Base-by-base conservation (phyloP, 2,113 vertebrate species). In the Fulmarus glacialis region DNA sequence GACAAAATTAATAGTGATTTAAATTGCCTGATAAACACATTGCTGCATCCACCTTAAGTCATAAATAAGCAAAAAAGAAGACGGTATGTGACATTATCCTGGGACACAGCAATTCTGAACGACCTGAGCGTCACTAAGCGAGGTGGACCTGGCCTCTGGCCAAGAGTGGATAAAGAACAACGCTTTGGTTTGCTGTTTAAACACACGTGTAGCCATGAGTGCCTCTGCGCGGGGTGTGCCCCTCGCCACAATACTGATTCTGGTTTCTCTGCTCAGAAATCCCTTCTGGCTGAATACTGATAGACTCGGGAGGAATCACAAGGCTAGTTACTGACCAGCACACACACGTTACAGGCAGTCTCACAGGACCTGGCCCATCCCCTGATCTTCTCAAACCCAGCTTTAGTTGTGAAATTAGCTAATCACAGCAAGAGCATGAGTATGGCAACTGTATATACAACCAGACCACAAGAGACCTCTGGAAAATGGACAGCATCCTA, bases 191-290 rank as follows among this genome's bases (percentile, higher is more conserved):
- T 29, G 11, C 6, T 2, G 3, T 14, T 38, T 17, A 9, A 59
- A 36, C 16, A 17, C 2, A 2, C 23, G 29, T 1, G 11, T 1
- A 20, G 45, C 32, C 22, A 12, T 0, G 4, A 42, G 26, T 4
- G 15, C 15, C 64, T 43, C 50, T 12, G 40, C 2, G 15, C 29
- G 40, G 9, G 40, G 14, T 2, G 4, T 18, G 27, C 45, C 40
- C 6, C 4, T 4, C 43, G 23, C 18, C 34, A 17, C 43, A 27
- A 7, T 2, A 6, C 32, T 8, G 27, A 10, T 29, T 11, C n/a
- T 5, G 13, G 29, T 32, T 70, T 29, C 8, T 1, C 40, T 20
- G 48, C 75, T 60, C 8, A 6, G 27, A 43, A 34, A 20, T 42
- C 2, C 1, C 29, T n/a, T 68, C 36, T 15, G 52, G 38, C 32